Conservation (phyloP, 2,888 invertebrate species). For the Muschampia staudingeri region DNA sequence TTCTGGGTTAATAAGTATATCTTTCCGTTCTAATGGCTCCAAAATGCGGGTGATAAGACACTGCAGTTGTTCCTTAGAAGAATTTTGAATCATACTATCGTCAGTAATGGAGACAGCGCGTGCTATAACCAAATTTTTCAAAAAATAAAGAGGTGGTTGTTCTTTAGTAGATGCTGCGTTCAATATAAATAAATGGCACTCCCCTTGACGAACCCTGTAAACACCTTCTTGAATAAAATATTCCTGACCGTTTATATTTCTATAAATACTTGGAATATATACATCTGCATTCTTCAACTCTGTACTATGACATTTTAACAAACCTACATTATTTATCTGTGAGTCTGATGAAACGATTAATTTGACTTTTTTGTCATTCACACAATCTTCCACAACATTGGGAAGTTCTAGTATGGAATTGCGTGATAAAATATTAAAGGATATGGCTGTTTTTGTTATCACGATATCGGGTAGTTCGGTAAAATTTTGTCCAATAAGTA, state of each 20-base stretch:
- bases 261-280: constrained; percentile 14
- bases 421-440: constrained; percentile 18
- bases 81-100: background rate
- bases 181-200: constrained; percentile 11
- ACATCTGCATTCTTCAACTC: constrained; percentile 21
- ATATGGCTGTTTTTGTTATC: constrained; percentile 22
- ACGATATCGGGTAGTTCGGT: constrained; percentile 26
- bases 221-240: constrained; percentile 30
- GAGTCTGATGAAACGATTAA: constrained; percentile 3
- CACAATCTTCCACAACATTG: constrained; percentile 14
- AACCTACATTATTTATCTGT: constrained; percentile 20
- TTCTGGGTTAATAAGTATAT: constrained; percentile 29
- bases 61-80: background rate
- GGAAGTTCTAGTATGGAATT: constrained; percentile 12
- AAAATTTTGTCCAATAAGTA: constrained; percentile 39
- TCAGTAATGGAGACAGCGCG: constrained; percentile 6
- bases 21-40: constrained; percentile 4
- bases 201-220: constrained; percentile 18
- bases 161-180: constrained; percentile 3
- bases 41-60: constrained; percentile 17
- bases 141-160: constrained; percentile 20
- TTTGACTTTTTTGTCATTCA: constrained; percentile 13
- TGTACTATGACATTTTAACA: constrained; percentile 28
- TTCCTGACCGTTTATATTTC: constrained; percentile 25
- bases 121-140: constrained; percentile 23